Evolutionary conservation across 2,888 invertebrate species (phyloP), one percentile per base, ranked within the genome.

Genomic region (Machimus atricapillus): DNA sequence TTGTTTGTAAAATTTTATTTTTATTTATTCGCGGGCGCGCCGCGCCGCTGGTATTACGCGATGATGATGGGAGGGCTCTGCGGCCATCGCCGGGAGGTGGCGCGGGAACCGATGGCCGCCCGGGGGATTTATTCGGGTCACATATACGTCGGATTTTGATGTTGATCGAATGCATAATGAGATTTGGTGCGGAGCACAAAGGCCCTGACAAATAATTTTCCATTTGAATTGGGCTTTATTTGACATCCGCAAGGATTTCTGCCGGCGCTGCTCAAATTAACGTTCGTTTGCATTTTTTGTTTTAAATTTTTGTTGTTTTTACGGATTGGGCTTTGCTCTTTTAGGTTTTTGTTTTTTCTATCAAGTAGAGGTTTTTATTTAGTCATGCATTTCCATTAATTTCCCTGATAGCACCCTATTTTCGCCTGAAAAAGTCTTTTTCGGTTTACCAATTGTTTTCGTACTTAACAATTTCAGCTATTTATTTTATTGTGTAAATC

Each of bases 101-200:
- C 31, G 16, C 76, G 1, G 37, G 34, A n/a, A 76, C 31, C 76
- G 76, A 76, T 37, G 37, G 34, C 76, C 66, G 66, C 40, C 76
- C 76, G 34, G 23, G 16, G 43, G 27, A n/a, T 73, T 85, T 27
- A 46, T 85, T 85, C 74, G 73, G 74, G 66, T 82, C 82, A 66
- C 56, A 82, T 82, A 58, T 82, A 34, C 9, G 34, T n/a, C 27
- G 85, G 85, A 58, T 86, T 86, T 78, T 86, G 86, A 78, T 86
- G 86, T 78, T 86, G 86, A 86, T 86, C 86, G 86, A 86, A 86
- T 86, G 66, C 86, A 86, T 86, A 86, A 86, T 86, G 86, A 86
- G 86, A 86, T 79, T 86, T 86, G 74, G 31, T 73, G 37, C 66
- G 2, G 23, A 74, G 8, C 31, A 85, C 73, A 85, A 85, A 85